Conservation (phyloP, 2,888 invertebrate species). For the Eledona agricola region DNA sequence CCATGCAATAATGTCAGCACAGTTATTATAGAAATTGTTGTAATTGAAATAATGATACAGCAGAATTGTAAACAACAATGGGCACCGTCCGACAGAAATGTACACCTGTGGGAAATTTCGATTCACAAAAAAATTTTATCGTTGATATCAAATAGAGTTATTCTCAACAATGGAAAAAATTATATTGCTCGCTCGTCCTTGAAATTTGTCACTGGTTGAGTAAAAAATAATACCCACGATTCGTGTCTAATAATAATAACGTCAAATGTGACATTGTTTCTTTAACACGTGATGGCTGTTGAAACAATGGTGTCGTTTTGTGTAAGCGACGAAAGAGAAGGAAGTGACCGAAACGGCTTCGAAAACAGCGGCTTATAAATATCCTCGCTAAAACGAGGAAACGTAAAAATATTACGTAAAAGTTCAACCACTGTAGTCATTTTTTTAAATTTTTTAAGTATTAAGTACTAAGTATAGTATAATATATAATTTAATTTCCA, state of each 20-base stretch:
- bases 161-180: slow-evolving; percentile 22
- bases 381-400: not conserved
- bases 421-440: no score
- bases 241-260: slow-evolving; percentile 12
- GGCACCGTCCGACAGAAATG: slow-evolving; percentile 41
- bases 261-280: slow-evolving; percentile 11
- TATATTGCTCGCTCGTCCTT: slow-evolving; percentile 18
- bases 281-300: slow-evolving; percentile 38
- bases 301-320: slow-evolving; percentile 47
- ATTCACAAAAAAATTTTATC: slow-evolving; percentile 21
- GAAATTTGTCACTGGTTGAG: slow-evolving; percentile 1
- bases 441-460: no score
- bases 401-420: not conserved
- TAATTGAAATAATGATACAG: slow-evolving; percentile 49
- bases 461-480: no score
- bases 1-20: slow-evolving; percentile 39
- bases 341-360: slow-evolving; percentile 40
- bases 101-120: slow-evolving; percentile 25
- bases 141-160: slow-evolving; percentile 21
- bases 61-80: slow-evolving; percentile 44
- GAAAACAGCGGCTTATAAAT: slow-evolving; percentile 2
- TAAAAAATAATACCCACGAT: slow-evolving; percentile 1
- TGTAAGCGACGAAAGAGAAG: slow-evolving; percentile 48
- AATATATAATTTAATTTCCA: no score
- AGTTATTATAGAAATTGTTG: slow-evolving; percentile 47